Evolutionary conservation across 2,888 invertebrate species (phyloP).

Genomic region (Troides oblongomaculatus): DNA sequence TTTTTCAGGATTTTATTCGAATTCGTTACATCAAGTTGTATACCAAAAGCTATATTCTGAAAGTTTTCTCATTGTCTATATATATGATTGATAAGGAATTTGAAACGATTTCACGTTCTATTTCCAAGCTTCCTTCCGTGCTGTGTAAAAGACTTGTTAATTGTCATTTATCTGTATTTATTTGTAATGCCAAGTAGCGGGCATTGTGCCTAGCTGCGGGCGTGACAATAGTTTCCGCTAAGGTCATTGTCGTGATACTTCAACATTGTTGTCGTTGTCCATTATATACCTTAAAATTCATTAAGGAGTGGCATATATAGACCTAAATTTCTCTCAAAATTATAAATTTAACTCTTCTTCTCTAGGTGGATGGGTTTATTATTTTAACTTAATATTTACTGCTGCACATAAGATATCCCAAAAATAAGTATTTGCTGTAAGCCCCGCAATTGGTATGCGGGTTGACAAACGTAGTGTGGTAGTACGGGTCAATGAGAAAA

Average conservation of each 20-base stretch:
- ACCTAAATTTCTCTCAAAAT: not conserved
- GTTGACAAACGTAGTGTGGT: too few species aligned
- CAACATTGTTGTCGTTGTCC: slow-evolving; percentile 36
- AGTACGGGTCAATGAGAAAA: too few species aligned
- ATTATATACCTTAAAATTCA: slow-evolving; percentile 22
- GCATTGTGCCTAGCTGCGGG: slow-evolving; percentile 70
- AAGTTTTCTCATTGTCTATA: not conserved
- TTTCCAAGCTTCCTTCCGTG: slow-evolving; percentile 13
- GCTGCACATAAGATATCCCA: too few species aligned
- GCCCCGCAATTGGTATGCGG: too few species aligned
- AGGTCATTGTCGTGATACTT: slow-evolving; percentile 72
- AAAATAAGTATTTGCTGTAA: too few species aligned
- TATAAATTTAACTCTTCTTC: too few species aligned
- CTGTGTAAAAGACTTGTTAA: slow-evolving; percentile 42
- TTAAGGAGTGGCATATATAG: too few species aligned
- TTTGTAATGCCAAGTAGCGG: slow-evolving; percentile 38
- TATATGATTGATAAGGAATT: slow-evolving; percentile 9
- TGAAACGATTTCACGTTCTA: slow-evolving; percentile 16
- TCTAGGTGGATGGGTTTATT: too few species aligned
- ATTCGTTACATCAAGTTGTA: not conserved
- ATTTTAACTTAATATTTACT: too few species aligned
- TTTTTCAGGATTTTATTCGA: too few species aligned
- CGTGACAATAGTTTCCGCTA: slow-evolving; percentile 76
- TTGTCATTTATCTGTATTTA: slow-evolving; percentile 54
- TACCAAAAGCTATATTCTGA: not conserved